phyloP scores from a whole-genome alignment of 2,888 invertebrate species.

The Drosophila mettleri region DNA sequence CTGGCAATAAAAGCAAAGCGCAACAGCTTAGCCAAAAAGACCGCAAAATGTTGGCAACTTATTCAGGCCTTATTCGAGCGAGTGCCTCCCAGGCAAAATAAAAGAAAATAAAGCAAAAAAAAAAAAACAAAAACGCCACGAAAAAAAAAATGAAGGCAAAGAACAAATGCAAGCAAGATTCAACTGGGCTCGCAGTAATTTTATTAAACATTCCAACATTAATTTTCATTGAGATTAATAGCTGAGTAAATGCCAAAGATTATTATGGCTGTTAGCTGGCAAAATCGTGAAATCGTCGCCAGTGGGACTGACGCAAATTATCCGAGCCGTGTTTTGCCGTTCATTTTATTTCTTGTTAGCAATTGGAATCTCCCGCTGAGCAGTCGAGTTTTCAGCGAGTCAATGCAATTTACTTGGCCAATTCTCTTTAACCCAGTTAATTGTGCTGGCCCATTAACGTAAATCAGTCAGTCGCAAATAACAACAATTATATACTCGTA shows the following conservation, averaged over 20 bases:
- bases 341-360: conserved; percentile 59
- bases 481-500: conserved; percentile 28
- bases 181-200: conserved; percentile 45
- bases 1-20: conserved; percentile 66
- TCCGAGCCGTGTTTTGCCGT: conserved; percentile 39
- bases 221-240: conserved; percentile 81
- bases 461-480: conserved; percentile 59
- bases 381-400: conserved; percentile 2
- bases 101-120: conserved; percentile 8
- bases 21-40: conserved; percentile 62
- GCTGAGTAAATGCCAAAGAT: conserved; percentile 77
- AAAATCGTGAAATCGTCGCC: conserved; percentile 23
- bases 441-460: conserved; percentile 64
- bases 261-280: conserved; percentile 60
- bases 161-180: conserved; percentile 44
- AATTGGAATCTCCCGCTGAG: conserved; percentile 35
- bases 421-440: conserved; percentile 50
- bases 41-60: conserved; percentile 42
- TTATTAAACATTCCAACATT: conserved; percentile 70
- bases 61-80: conserved; percentile 32
- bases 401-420: conserved; percentile 37
- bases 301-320: conserved; percentile 30
- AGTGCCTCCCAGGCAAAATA: conserved; percentile 6
- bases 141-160: conserved; percentile 1
- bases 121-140: conserved; percentile 1